Conservation (phyloP, 2,113 vertebrate species). For the Callopanchax toddi region DNA sequence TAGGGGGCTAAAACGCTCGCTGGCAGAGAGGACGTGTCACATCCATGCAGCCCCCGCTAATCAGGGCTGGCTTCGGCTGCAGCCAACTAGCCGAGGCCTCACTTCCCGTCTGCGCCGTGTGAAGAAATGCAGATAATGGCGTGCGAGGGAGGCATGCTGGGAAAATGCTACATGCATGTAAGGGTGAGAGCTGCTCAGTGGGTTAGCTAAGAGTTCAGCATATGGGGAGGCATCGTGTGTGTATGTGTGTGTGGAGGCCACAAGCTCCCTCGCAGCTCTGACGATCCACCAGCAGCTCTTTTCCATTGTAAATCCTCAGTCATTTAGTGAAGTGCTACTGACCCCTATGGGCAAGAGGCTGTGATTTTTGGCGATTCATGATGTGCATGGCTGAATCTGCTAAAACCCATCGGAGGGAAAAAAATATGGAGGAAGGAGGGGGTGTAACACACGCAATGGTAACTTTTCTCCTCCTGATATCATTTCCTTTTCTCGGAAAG, state of each 20-base stretch:
- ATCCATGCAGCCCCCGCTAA: conserved; percentile 85
- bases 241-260: conserved; percentile 33
- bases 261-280: conserved; percentile 34
- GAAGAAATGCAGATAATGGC: conserved; percentile 85
- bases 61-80: conserved; percentile 80
- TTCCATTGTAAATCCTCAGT: conserved; percentile 78
- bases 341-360: conserved; percentile 93
- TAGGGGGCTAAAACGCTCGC: conserved; percentile 68
- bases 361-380: conserved; percentile 53
- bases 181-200: conserved; percentile 64
- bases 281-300: conserved; percentile 49
- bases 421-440: not conserved
- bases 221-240: conserved; percentile 38
- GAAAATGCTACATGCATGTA: conserved; percentile 60
- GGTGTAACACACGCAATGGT: conserved; percentile 8
- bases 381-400: conserved; percentile 57
- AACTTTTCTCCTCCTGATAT: conserved; percentile 12
- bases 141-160: conserved; percentile 64
- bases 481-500: not conserved
- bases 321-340: conserved; percentile 92
- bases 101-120: conserved; percentile 70
- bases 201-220: conserved; percentile 46
- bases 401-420: not conserved
- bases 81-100: conserved; percentile 59
- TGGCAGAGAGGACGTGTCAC: conserved; percentile 85